Evolutionary conservation across 1,140 invertebrate genomes (phyloP).

Genomic region (Bathynomus jamesi): DNA sequence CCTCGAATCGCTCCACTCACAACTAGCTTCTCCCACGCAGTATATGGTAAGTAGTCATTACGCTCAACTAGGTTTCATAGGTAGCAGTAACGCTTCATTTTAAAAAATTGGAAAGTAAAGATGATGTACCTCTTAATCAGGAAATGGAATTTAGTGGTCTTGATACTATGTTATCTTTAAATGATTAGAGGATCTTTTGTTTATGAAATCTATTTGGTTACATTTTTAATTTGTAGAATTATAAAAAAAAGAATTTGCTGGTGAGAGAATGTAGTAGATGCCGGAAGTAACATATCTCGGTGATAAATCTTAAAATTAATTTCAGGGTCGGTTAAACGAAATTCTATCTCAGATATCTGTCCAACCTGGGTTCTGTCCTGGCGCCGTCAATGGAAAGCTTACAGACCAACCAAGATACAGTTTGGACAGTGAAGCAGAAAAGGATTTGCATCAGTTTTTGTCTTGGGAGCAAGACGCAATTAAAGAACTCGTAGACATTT

Average conservation of each 20-base stretch:
- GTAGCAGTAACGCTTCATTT: background rate
- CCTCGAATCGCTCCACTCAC: slow-evolving; percentile 72
- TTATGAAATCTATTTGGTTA: background rate
- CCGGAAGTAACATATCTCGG: no score
- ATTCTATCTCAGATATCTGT: slow-evolving; percentile 77
- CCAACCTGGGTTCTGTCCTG: slow-evolving; percentile 44
- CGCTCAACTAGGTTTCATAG: background rate
- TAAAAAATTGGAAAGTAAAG: background rate
- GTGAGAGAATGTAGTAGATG: no score
- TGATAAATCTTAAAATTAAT: no score
- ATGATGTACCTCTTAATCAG: background rate
- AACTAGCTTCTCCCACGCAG: slow-evolving; percentile 81
- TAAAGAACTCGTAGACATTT: slow-evolving; percentile 11
- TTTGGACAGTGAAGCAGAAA: slow-evolving; percentile 4
- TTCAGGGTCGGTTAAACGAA: slow-evolving; percentile 75
- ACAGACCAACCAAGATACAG: background rate
- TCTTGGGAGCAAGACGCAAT: slow-evolving; percentile 17
- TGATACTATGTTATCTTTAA: background rate
- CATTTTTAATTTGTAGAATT: background rate
- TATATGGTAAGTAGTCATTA: slow-evolving; percentile 60
- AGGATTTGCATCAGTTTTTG: slow-evolving; percentile 6
- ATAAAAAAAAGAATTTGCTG: no score
- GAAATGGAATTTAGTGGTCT: background rate
- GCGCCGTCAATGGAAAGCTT: background rate
- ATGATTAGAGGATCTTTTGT: background rate